Conservation (phyloP, 2,888 invertebrate species). For the Hydropsyche betteni region DNA sequence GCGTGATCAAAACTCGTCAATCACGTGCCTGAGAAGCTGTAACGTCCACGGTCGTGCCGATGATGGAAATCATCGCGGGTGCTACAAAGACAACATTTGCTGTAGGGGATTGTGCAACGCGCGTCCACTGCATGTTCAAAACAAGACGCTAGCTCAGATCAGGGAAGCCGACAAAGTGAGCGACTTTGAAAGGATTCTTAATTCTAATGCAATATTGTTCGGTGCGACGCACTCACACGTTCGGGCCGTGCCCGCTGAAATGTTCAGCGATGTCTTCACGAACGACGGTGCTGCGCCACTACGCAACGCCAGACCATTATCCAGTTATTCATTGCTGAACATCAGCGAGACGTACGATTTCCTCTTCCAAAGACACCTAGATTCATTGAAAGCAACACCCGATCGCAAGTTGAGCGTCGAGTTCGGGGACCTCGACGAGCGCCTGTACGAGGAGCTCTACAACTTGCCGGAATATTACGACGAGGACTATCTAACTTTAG, state of each 20-base stretch:
- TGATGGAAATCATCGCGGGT: constrained; percentile 57
- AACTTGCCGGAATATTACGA: constrained; percentile 66
- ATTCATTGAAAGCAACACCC: constrained; percentile 61
- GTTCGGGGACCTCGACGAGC: not conserved
- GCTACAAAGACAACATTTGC: constrained; percentile 55
- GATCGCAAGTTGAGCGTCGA: constrained; percentile 57
- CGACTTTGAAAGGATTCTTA: constrained; percentile 72
- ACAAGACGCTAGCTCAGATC: constrained; percentile 66
- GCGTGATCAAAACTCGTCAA: constrained; percentile 21
- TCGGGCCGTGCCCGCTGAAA: constrained; percentile 49
- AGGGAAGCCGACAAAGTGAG: constrained; percentile 69
- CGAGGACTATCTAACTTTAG: constrained; percentile 58
- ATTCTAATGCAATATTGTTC: constrained; percentile 66
- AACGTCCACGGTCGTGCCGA: constrained; percentile 52
- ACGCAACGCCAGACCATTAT: constrained; percentile 56
- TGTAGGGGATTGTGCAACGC: constrained; percentile 55
- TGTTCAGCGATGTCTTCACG: constrained; percentile 54
- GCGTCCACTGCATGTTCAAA: constrained; percentile 57
- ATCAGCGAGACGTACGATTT: constrained; percentile 63
- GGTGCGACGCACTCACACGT: constrained; percentile 55
- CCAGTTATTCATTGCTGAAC: constrained; percentile 62
- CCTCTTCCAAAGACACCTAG: constrained; percentile 62
- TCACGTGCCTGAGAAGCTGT: constrained; percentile 36
- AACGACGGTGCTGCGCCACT: constrained; percentile 51
- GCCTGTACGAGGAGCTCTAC: constrained; percentile 58